Percentiles rank a stretch among this genome's conserved stretches.
Evolutionary conservation across 2,113 vertebrate genomes (phyloP).

Genomic region (Macrotus californicus): DNA sequence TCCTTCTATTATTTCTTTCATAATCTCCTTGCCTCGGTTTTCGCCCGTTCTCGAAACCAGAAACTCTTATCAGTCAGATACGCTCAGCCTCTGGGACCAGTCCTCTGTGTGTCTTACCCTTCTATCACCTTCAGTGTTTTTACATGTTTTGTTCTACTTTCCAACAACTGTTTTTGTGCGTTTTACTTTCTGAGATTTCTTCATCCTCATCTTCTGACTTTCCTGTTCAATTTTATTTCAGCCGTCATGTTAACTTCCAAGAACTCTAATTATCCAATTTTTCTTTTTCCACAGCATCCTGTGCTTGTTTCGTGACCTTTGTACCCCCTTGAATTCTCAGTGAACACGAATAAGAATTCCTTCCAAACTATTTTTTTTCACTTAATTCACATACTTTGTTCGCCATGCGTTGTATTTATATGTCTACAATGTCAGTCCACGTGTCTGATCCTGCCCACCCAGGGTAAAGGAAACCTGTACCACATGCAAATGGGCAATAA

Average conservation of each 20-base stretch:
- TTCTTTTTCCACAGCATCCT: background rate
- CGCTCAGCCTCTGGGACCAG: background rate
- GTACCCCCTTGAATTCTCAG: background rate
- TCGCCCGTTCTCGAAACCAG: background rate
- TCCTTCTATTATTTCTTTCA: background rate
- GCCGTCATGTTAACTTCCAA: background rate
- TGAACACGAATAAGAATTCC: background rate
- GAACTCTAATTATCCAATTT: background rate
- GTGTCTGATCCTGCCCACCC: background rate
- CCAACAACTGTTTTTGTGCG: background rate
- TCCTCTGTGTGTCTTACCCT: background rate
- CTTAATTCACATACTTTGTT: background rate
- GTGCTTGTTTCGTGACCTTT: background rate
- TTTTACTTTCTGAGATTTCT: slow-evolving; percentile 7
- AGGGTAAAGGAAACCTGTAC: background rate
- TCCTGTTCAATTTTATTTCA: background rate
- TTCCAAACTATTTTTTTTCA: background rate
- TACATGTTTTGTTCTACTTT: background rate
- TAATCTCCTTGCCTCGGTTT: background rate
- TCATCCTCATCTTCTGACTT: background rate
- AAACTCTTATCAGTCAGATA: background rate
- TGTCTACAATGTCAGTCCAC: background rate
- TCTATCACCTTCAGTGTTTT: background rate
- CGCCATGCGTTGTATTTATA: background rate
- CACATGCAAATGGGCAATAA: background rate